These are phyloP conservation scores for Lepus timidus DNA, from an alignment of 2,113 vertebrate species.

Conservation along the genomic window DNA sequence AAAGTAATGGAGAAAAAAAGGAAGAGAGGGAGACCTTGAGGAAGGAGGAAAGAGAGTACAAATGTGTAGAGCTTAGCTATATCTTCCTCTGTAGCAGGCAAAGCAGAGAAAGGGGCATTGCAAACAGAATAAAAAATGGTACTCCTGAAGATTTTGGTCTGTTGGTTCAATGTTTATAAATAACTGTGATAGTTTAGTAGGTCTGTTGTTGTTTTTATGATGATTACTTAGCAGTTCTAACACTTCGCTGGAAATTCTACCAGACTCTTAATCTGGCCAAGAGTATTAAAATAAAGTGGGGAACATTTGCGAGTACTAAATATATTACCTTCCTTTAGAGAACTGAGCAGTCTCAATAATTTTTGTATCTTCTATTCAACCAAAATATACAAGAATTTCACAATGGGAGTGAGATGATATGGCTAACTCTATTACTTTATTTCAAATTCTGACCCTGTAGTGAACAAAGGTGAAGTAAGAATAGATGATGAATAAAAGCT, in stretches of 20 bases:
- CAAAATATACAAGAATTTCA: neutral
- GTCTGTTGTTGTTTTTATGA: neutral
- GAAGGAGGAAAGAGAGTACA: neutral
- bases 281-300: neutral
- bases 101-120: neutral
- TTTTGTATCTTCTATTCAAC: neutral
- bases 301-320: neutral
- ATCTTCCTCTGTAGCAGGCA: neutral
- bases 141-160: neutral
- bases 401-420: neutral
- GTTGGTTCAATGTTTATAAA: slow-evolving; percentile 24
- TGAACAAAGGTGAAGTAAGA: neutral
- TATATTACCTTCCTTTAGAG: neutral
- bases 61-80: neutral
- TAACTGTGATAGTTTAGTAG: neutral
- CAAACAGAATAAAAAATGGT: rapidly evolving
- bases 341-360: neutral
- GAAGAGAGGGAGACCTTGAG: no score
- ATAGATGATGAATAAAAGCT: neutral
- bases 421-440: neutral
- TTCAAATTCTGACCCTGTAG: neutral
- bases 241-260: neutral
- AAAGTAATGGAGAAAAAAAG: neutral
- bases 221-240: neutral
- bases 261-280: neutral